Evolutionary conservation across 2,113 vertebrate species (phyloP).

Genomic region (Malaclemys terrapin): DNA sequence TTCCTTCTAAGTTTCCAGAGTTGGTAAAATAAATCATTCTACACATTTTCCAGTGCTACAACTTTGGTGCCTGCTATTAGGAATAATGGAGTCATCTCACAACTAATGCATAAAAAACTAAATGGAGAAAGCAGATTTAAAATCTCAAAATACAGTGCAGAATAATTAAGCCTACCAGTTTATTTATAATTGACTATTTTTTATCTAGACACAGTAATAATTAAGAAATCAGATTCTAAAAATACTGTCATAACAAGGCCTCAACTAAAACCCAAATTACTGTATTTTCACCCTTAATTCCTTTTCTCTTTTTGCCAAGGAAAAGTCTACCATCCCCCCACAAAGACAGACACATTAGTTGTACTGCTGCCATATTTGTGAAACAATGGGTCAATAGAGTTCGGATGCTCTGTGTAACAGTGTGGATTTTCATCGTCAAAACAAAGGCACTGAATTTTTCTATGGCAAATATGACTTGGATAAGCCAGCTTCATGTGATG

Average conservation of each 20-base stretch:
- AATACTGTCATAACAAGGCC: background rate
- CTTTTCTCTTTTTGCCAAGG: background rate
- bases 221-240: background rate
- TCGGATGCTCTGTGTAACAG: slow-evolving; percentile 11
- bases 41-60: background rate
- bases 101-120: background rate
- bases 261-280: background rate
- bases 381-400: background rate
- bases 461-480: slow-evolving; percentile 31
- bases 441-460: slow-evolving; percentile 37
- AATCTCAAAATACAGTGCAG: background rate
- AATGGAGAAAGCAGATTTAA: background rate
- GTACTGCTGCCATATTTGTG: slow-evolving; percentile 15
- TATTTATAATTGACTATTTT: background rate
- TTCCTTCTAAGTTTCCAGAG: slow-evolving; percentile 35
- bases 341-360: background rate
- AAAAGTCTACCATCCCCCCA: background rate
- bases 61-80: background rate
- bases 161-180: slow-evolving; percentile 2
- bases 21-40: background rate
- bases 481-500: slow-evolving; percentile 8
- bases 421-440: background rate
- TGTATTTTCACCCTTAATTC: slow-evolving; percentile 11
- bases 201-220: background rate
- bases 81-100: background rate